Conservation (phyloP, 2,888 invertebrate species). For the Mycalesis mineus region DNA sequence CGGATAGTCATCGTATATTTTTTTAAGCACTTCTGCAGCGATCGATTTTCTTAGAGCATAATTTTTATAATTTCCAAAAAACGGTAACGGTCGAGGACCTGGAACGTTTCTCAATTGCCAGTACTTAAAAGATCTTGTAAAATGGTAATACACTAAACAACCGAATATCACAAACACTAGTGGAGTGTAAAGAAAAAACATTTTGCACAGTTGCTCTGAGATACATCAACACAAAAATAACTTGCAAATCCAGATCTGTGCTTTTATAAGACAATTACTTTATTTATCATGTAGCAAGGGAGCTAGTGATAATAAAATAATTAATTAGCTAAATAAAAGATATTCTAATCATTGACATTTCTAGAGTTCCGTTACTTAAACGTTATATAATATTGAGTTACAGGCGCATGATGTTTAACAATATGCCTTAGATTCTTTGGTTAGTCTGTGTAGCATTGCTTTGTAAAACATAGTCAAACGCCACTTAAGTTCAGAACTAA, state of each 20-base stretch:
- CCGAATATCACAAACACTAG: neutral
- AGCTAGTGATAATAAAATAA: too few species aligned
- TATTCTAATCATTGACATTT: too few species aligned
- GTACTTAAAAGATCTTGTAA: neutral
- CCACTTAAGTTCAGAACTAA: too few species aligned
- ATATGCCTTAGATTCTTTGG: too few species aligned
- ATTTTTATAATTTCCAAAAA: neutral
- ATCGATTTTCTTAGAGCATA: neutral
- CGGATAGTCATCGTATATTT: slow-evolving; percentile 42
- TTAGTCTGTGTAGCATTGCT: too few species aligned
- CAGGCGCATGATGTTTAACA: too few species aligned
- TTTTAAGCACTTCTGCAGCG: slow-evolving; percentile 26
- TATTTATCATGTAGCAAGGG: too few species aligned
- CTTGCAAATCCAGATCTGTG: neutral
- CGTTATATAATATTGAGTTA: too few species aligned
- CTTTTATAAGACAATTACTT: neutral
- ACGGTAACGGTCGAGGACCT: neutral
- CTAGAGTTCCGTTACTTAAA: too few species aligned
- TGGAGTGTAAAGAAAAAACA: neutral
- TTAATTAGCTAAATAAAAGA: too few species aligned
- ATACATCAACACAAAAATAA: neutral
- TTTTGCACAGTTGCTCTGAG: neutral
- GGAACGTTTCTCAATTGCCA: neutral
- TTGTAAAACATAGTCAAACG: too few species aligned
- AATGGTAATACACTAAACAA: neutral